Percentiles rank a stretch among this genome's conserved stretches.
Conservation (phyloP, 2,888 invertebrate species). For the Dinocampus coccinellae region DNA sequence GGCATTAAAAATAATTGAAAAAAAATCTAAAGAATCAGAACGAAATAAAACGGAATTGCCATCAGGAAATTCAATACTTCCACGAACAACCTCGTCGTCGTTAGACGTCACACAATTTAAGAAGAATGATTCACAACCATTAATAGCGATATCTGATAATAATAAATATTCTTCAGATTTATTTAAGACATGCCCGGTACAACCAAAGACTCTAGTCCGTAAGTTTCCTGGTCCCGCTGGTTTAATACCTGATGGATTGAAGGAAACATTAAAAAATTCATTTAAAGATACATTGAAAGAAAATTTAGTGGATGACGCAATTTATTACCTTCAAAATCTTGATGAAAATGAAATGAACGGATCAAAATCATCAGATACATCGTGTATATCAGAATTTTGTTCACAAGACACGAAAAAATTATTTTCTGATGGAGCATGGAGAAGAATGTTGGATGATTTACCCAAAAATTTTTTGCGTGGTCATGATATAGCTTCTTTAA, state of each 20-base stretch:
- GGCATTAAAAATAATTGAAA: slow-evolving; percentile 37
- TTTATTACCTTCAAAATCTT: not conserved
- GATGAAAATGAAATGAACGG: slow-evolving; percentile 34
- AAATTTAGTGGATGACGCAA: slow-evolving; percentile 27
- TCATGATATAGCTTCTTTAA: slow-evolving; percentile 59
- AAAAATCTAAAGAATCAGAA: slow-evolving; percentile 6
- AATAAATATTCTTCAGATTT: not conserved
- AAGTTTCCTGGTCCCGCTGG: slow-evolving; percentile 72
- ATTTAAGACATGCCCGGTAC: slow-evolving; percentile 37
- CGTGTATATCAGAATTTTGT: slow-evolving; percentile 47
- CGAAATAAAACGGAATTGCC: slow-evolving; percentile 13
- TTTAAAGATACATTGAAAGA: slow-evolving; percentile 3
- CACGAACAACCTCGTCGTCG: slow-evolving; percentile 6
- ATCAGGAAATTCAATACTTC: slow-evolving; percentile 28
- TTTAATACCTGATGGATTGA: slow-evolving; percentile 62
- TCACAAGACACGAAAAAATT: slow-evolving; percentile 61
- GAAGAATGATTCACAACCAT: not conserved
- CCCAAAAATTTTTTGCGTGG: slow-evolving; percentile 55
- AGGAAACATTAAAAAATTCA: slow-evolving; percentile 17
- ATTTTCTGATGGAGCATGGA: slow-evolving; percentile 63
- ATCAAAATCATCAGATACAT: not conserved
- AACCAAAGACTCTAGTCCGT: slow-evolving; percentile 54
- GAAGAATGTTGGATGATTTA: slow-evolving; percentile 58
- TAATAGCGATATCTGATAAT: not conserved
- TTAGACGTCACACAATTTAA: slow-evolving; percentile 20